A percentile compares a stretch with the other conserved stretches of the same genome.
Conservation (phyloP, 2,113 vertebrate genomes). For the Holacanthus passer region DNA sequence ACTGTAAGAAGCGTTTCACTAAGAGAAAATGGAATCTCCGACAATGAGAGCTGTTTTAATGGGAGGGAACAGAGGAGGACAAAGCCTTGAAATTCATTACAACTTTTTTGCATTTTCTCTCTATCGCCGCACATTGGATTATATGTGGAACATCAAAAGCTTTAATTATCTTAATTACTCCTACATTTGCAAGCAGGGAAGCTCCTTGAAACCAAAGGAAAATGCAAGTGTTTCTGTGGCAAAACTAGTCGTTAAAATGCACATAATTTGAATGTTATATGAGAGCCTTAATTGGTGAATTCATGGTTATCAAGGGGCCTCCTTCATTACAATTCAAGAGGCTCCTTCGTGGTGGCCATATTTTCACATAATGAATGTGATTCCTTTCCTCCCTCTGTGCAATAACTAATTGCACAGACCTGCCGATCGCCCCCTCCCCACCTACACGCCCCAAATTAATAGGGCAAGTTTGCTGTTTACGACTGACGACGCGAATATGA, state of each 20-base stretch:
- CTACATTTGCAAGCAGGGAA: slow-evolving; percentile 70
- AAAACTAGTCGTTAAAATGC: slow-evolving; percentile 77
- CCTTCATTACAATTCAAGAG: slow-evolving; percentile 76
- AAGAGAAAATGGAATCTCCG: slow-evolving; percentile 27
- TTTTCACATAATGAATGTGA: slow-evolving; percentile 70
- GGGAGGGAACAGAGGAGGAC: slow-evolving; percentile 43
- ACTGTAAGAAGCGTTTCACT: slow-evolving; percentile 8
- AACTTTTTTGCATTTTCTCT: slow-evolving; percentile 39
- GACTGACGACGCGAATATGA: slow-evolving; percentile 27
- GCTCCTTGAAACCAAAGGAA: slow-evolving; percentile 70
- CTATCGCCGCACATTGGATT: slow-evolving; percentile 58
- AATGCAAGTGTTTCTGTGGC: slow-evolving; percentile 53
- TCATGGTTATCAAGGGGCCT: slow-evolving; percentile 74
- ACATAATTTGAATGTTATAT: slow-evolving; percentile 78
- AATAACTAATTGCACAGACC: slow-evolving; percentile 62
- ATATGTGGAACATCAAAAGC: slow-evolving; percentile 78
- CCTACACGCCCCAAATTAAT: slow-evolving; percentile 44
- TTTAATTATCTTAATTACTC: slow-evolving; percentile 83
- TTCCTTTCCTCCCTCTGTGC: slow-evolving; percentile 46
- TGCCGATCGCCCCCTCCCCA: slow-evolving; percentile 20
- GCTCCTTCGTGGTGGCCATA: slow-evolving; percentile 69
- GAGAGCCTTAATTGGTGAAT: slow-evolving; percentile 78
- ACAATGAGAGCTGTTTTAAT: slow-evolving; percentile 48
- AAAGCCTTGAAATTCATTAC: slow-evolving; percentile 65
- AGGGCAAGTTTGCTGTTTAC: slow-evolving; percentile 30